A percentile compares a stretch with the other conserved stretches of the same genome.
Conservation (phyloP, 2,113 vertebrate species). For the Patagioenas fasciata region DNA sequence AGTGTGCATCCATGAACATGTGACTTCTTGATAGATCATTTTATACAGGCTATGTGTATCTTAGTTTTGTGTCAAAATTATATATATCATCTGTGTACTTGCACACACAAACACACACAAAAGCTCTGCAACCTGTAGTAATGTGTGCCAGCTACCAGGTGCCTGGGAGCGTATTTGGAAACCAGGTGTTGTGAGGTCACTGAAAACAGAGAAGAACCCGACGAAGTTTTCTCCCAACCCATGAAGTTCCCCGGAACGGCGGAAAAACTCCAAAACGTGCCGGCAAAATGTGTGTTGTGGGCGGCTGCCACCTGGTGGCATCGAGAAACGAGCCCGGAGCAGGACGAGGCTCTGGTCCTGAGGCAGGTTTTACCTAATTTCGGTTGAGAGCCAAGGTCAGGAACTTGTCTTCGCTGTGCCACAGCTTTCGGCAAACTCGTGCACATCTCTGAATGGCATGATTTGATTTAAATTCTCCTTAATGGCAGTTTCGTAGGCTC, state of each 20-base stretch:
- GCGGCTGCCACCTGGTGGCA: constrained; percentile 78
- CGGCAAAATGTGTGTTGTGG: constrained; percentile 45
- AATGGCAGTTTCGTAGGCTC: constrained; percentile 28
- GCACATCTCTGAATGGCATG: background rate
- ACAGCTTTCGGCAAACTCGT: background rate
- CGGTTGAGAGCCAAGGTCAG: background rate
- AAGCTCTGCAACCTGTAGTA: rapidly evolving
- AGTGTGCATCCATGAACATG: rapidly evolving
- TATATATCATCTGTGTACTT: rapidly evolving
- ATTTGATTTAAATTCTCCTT: constrained; percentile 55
- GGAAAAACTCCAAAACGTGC: background rate
- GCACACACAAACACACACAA: no score
- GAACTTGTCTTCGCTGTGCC: background rate
- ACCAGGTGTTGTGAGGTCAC: background rate
- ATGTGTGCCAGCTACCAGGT: background rate
- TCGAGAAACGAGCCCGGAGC: background rate
- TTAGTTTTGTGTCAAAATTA: background rate
- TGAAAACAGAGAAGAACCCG: background rate
- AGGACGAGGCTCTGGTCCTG: background rate
- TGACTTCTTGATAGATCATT: background rate
- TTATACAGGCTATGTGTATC: background rate
- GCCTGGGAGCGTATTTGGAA: background rate
- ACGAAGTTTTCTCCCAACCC: background rate
- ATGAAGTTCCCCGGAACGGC: background rate
- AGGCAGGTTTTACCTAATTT: background rate